A percentile compares a stretch with the other conserved stretches of the same genome.
Conservation (phyloP, 2,113 vertebrate genomes). For the Felis chaus region DNA sequence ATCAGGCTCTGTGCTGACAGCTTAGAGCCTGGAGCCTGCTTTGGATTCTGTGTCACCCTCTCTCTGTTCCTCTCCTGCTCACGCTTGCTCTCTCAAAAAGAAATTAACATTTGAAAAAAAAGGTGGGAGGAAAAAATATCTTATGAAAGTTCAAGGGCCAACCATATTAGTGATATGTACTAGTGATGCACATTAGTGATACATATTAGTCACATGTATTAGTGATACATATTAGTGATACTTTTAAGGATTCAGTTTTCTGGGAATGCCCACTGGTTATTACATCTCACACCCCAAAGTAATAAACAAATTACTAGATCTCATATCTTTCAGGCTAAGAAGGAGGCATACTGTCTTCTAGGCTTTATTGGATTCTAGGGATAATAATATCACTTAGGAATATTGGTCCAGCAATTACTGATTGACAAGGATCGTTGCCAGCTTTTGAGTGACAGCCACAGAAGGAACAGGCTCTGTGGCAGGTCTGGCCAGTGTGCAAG, state of each 20-base stretch:
- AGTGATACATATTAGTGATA: no score
- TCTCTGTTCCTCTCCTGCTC: no score
- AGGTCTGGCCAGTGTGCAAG: background rate
- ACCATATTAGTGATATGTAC: background rate
- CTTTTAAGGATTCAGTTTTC: background rate
- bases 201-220: no score
- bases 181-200: no score
- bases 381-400: background rate
- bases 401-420: background rate
- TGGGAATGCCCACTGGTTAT: background rate
- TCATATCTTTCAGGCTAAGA: background rate
- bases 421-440: background rate
- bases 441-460: background rate
- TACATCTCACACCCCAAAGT: background rate
- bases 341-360: background rate
- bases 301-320: background rate
- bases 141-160: background rate
- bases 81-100: no score
- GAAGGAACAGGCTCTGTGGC: background rate
- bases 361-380: background rate
- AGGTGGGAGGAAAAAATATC: background rate
- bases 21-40: no score
- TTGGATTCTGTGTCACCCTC: no score
- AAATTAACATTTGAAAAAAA: no score
- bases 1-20: no score